These are phyloP conservation scores for Herpetotheres cachinnans DNA, from an alignment of 2,113 vertebrate genomes.

Conservation along the genomic window DNA sequence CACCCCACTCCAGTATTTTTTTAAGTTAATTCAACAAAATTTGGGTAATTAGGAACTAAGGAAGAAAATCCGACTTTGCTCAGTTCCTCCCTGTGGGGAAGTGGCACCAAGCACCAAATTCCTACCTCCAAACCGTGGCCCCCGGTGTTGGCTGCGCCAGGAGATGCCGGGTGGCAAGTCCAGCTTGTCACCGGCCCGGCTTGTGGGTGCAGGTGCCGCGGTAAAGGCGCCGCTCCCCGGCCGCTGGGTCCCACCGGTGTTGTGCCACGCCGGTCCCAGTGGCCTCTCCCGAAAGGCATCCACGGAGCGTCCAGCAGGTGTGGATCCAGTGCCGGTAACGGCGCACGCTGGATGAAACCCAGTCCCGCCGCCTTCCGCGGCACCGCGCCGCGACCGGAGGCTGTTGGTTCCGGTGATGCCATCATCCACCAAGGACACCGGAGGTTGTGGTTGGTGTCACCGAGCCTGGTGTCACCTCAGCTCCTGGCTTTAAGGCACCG, in stretches of 20 bases:
- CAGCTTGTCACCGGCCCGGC: background rate
- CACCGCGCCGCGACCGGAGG: background rate
- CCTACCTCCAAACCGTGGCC: background rate
- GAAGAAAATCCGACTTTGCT: background rate
- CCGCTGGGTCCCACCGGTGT: background rate
- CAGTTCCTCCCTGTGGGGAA: background rate
- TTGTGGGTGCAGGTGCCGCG: background rate
- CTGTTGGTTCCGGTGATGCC: background rate
- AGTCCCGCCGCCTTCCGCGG: too few relatives aligned
- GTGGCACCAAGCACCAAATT: background rate
- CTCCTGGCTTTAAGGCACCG: background rate
- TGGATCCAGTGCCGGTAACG: background rate
- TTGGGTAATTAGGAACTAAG: background rate
- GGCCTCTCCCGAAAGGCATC: background rate
- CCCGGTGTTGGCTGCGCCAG: background rate
- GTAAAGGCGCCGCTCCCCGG: too few relatives aligned
- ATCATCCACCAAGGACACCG: too few relatives aligned
- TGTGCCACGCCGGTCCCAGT: background rate
- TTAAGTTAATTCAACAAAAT: background rate
- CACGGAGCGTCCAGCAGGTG: too few relatives aligned
- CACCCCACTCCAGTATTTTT: rapidly evolving
- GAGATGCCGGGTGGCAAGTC: background rate
- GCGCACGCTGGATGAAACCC: too few relatives aligned
- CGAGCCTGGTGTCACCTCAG: background rate
- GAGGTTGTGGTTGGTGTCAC: background rate